phyloP scores from a whole-genome alignment of 2,797 vertebrate species.

The Trachurus trachurus region DNA sequence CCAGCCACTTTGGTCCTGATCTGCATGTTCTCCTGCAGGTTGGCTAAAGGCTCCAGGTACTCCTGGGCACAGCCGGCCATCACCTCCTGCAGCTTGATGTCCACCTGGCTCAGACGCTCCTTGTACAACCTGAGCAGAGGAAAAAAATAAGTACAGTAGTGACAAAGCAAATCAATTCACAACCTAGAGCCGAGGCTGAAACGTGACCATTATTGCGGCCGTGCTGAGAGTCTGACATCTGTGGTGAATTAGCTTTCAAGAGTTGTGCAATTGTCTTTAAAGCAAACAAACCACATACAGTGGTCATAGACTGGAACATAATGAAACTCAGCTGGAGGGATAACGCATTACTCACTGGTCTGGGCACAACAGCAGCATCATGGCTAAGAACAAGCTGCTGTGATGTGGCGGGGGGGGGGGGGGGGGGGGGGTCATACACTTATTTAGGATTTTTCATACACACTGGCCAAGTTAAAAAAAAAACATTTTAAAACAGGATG shows the following conservation, averaged over 20 bases:
- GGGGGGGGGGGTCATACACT: too few relatives aligned
- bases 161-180: background rate
- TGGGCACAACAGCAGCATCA: background rate
- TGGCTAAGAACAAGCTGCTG: background rate
- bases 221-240: background rate
- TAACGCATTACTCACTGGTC: background rate
- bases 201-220: background rate
- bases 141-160: background rate
- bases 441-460: background rate
- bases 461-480: background rate
- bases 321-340: background rate
- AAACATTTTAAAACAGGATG: background rate
- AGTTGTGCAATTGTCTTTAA: background rate
- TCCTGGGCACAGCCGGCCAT: slow-evolving; percentile 97
- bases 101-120: slow-evolving; percentile 97
- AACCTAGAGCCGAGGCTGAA: background rate
- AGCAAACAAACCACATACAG: background rate
- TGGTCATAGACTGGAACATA: background rate
- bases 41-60: slow-evolving; percentile 97
- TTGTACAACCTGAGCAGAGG: slow-evolving; percentile 92
- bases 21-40: slow-evolving; percentile 99
- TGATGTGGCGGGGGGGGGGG: background rate
- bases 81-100: slow-evolving; percentile 98
- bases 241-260: background rate
- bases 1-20: slow-evolving; percentile 99